Percentiles rank a stretch among this genome's conserved stretches.
Conservation (phyloP, 2,797 vertebrate species). For the Phataginus tricuspis region DNA sequence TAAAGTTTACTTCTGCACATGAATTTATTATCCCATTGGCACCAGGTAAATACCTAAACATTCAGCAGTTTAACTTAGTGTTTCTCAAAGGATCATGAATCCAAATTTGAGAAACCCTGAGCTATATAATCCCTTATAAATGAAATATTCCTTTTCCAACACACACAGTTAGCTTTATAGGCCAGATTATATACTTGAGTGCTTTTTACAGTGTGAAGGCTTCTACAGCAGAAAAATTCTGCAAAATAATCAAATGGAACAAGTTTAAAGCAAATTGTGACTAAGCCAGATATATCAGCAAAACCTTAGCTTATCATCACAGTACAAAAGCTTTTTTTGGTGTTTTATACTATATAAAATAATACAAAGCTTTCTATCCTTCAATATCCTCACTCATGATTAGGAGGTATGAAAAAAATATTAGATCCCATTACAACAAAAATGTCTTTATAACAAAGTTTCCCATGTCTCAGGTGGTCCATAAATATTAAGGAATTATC, state of each 20-base stretch:
- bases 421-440: slow-evolving; percentile 6
- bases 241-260: slow-evolving; percentile 57
- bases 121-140: slow-evolving; percentile 55
- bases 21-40: background rate
- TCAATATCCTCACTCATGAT: background rate
- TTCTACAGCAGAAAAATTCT: slow-evolving; percentile 50
- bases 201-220: slow-evolving; percentile 51
- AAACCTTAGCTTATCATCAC: slow-evolving; percentile 38
- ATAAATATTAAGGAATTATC: slow-evolving; percentile 12
- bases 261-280: slow-evolving; percentile 33
- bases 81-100: slow-evolving; percentile 51
- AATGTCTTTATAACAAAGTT: slow-evolving; percentile 29
- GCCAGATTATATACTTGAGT: slow-evolving; percentile 53
- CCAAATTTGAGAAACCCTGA: slow-evolving; percentile 54
- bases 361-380: background rate
- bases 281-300: background rate
- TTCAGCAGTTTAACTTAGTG: background rate
- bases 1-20: background rate
- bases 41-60: background rate
- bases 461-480: background rate
- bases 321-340: background rate
- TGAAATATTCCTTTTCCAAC: slow-evolving; percentile 55
- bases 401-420: slow-evolving; percentile 32
- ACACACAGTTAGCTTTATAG: slow-evolving; percentile 54
- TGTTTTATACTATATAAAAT: background rate